These are phyloP conservation scores for Nesidiocoris tenuis DNA, from an alignment of 2,888 invertebrate species.

Conservation along the genomic window DNA sequence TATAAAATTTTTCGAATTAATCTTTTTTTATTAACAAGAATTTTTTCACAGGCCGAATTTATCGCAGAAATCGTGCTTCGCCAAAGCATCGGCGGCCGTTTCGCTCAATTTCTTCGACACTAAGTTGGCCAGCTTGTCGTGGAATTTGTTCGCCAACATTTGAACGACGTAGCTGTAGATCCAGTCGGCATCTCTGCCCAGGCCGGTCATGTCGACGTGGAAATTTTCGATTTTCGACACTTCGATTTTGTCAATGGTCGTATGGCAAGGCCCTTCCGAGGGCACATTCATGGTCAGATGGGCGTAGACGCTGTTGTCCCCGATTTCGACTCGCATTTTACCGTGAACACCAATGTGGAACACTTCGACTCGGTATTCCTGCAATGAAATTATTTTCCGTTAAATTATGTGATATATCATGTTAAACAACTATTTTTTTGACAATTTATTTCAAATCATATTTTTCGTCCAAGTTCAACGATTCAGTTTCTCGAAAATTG, in stretches of 20 bases:
- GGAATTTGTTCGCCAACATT: slow-evolving; percentile 35
- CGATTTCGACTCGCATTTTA: slow-evolving; percentile 4
- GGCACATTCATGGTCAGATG: slow-evolving; percentile 17
- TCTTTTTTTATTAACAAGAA: slow-evolving; percentile 21
- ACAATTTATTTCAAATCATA: too few relatives aligned
- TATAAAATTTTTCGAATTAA: too few relatives aligned
- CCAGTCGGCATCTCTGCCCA: slow-evolving; percentile 24
- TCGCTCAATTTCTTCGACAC: slow-evolving; percentile 31
- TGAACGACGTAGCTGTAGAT: slow-evolving; percentile 31
- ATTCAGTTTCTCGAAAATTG: too few relatives aligned
- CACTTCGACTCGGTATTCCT: slow-evolving; percentile 20
- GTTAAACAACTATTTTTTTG: too few relatives aligned
- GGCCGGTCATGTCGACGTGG: slow-evolving; percentile 30
- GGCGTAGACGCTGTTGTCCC: slow-evolving; percentile 18
- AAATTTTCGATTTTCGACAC: slow-evolving; percentile 12
- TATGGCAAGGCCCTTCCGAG: slow-evolving; percentile 16
- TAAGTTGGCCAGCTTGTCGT: slow-evolving; percentile 16
- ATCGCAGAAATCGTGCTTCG: slow-evolving; percentile 34
- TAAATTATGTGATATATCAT: too few relatives aligned
- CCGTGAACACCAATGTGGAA: slow-evolving; percentile 30
- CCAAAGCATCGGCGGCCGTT: slow-evolving; percentile 15
- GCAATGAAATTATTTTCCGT: not conserved
- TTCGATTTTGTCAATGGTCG: slow-evolving; percentile 22
- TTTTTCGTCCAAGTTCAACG: too few relatives aligned
- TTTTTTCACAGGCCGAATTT: slow-evolving; percentile 22